These are phyloP conservation scores for Mesocentrotus franciscanus DNA, from an alignment of 53 echinoderm and acorn worm genomes.

Conservation along the genomic window DNA sequence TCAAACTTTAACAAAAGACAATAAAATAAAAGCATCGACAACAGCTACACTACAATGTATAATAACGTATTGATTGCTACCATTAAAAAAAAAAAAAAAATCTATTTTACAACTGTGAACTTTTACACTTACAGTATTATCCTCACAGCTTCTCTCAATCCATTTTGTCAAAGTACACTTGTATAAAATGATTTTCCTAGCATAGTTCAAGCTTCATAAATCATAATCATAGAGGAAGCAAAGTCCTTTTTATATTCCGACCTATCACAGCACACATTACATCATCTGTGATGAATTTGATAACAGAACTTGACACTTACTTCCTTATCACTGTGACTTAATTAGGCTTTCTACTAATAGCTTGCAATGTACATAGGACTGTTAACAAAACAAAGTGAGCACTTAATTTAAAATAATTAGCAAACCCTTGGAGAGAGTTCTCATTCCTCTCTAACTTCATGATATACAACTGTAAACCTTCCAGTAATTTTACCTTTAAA, in stretches of 20 bases:
- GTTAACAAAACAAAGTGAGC: background rate
- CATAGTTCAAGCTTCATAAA: background rate
- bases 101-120: background rate
- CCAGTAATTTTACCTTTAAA: no score
- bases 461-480: background rate
- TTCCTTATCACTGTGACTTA: constrained; percentile 16
- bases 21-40: background rate
- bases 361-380: background rate
- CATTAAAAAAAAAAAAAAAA: background rate
- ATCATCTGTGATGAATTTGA: constrained; percentile 12
- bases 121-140: background rate
- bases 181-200: background rate
- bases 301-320: constrained; percentile 31
- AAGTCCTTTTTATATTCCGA: background rate
- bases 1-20: background rate
- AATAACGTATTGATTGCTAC: background rate
- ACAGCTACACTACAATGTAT: background rate
- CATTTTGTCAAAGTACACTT: background rate
- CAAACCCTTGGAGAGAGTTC: background rate
- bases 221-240: background rate
- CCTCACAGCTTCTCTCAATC: background rate
- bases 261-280: background rate
- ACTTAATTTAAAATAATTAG: background rate
- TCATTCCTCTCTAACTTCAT: background rate
- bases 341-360: background rate